Conservation (phyloP, 2,113 vertebrate genomes). For the Nicator chloris region DNA sequence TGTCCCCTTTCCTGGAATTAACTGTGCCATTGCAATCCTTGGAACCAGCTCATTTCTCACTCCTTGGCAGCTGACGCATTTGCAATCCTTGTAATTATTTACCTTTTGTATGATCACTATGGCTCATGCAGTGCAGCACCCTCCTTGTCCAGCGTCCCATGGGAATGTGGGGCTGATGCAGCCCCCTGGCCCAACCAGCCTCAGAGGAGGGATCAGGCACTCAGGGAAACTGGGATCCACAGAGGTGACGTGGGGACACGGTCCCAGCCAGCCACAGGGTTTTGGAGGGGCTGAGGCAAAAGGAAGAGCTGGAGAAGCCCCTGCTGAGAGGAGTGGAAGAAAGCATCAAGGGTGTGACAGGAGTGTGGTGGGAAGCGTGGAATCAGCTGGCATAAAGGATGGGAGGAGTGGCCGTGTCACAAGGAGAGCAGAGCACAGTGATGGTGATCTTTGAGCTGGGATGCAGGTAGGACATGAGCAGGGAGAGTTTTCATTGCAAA, state of each 20-base stretch:
- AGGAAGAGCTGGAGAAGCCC: not conserved
- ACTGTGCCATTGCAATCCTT: not conserved
- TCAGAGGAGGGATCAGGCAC: not conserved
- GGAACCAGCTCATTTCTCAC: not conserved
- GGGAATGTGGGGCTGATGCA: fast-evolving
- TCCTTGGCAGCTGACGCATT: not conserved
- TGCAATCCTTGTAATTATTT: not conserved
- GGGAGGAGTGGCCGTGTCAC: fast-evolving
- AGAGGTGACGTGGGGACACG: fast-evolving
- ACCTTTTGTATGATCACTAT: not conserved
- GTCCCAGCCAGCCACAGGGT: not conserved
- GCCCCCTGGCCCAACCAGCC: not conserved
- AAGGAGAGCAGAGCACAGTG: fast-evolving
- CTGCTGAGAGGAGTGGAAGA: not conserved
- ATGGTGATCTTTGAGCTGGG: not conserved
- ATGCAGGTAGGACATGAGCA: not conserved
- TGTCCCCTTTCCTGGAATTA: not conserved
- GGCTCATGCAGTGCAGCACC: fast-evolving
- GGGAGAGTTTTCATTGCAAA: not conserved
- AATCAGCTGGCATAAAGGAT: not conserved
- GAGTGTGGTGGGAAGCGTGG: fast-evolving
- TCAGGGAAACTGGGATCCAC: not conserved
- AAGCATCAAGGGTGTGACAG: not conserved
- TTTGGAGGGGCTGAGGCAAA: not conserved
- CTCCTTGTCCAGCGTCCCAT: not conserved